Conservation (phyloP, 35 echinoderm and acorn worm genomes). For the Heliocidaris erythrogramma region DNA sequence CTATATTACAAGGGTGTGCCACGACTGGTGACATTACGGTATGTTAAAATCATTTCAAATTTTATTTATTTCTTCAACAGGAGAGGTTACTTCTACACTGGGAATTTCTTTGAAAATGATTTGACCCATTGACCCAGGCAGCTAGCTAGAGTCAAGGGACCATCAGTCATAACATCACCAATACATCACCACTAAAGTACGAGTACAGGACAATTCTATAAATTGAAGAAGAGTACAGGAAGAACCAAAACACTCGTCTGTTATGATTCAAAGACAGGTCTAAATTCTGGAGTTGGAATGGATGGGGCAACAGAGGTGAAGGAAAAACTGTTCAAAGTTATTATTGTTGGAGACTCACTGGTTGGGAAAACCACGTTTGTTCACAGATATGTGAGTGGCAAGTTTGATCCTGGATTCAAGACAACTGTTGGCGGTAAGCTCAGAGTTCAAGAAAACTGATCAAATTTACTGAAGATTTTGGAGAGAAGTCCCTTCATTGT, state of each 20-base stretch:
- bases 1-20: too few species aligned
- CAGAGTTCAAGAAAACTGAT: not conserved
- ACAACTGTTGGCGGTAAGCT: slow-evolving; percentile 88
- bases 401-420: slow-evolving; percentile 75
- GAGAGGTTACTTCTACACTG: not conserved
- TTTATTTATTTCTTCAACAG: not conserved
- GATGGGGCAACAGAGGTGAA: not conserved
- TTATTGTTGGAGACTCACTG: slow-evolving; percentile 79
- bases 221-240: not conserved
- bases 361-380: slow-evolving; percentile 97
- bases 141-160: not conserved
- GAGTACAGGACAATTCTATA: not conserved
- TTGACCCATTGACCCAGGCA: not conserved
- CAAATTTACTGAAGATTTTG: not conserved
- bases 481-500: too few species aligned
- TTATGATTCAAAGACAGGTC: not conserved
- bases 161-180: not conserved
- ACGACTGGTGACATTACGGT: too few species aligned
- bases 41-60: not conserved
- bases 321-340: slow-evolving; percentile 85
- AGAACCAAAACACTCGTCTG: not conserved
- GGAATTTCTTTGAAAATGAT: not conserved
- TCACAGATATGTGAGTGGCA: slow-evolving; percentile 76
- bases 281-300: not conserved
- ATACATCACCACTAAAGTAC: not conserved